Percentiles rank a stretch among this genome's conserved stretches.
phyloP scores from a whole-genome alignment of 2,888 invertebrate genomes.

The Dynastes maya region DNA sequence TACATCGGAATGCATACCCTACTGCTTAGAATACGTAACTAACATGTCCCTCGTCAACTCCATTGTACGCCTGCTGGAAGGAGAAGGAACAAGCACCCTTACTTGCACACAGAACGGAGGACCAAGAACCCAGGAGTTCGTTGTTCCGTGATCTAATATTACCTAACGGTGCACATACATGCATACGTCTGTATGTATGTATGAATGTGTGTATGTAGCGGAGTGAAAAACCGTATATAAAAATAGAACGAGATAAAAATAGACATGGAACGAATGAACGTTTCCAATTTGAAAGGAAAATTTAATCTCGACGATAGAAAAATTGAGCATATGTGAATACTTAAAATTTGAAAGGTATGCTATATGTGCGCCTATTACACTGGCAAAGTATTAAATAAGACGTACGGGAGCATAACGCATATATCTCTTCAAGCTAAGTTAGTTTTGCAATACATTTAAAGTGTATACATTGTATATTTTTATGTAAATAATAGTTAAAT shows the following conservation, averaged over 20 bases:
- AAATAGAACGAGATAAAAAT: conserved; percentile 19
- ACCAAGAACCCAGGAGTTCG: conserved; percentile 21
- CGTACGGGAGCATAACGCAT: background rate
- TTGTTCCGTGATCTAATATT: conserved; percentile 20
- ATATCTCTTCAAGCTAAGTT: too few relatives aligned
- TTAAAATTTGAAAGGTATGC: conserved; percentile 18
- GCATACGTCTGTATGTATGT: background rate
- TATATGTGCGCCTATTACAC: conserved; percentile 1
- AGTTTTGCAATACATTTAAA: background rate
- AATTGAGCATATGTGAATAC: conserved; percentile 16
- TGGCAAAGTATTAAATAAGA: conserved; percentile 19
- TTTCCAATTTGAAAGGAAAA: conserved; percentile 27
- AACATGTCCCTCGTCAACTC: conserved; percentile 60
- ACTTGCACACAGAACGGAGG: conserved; percentile 24
- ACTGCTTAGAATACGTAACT: conserved; percentile 62
- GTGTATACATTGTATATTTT: background rate
- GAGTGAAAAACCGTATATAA: conserved; percentile 21
- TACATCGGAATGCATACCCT: conserved; percentile 63
- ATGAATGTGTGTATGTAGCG: background rate
- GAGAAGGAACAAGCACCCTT: conserved; percentile 50
- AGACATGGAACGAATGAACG: conserved; percentile 8
- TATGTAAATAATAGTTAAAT: too few relatives aligned
- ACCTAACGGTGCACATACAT: conserved; percentile 17
- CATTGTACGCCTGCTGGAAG: conserved; percentile 59
- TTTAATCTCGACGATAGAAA: conserved; percentile 24